Evolutionary conservation across 2,113 vertebrate genomes (phyloP), one percentile per base, ranked within the genome.

Genomic region (Calidris pugnax): DNA sequence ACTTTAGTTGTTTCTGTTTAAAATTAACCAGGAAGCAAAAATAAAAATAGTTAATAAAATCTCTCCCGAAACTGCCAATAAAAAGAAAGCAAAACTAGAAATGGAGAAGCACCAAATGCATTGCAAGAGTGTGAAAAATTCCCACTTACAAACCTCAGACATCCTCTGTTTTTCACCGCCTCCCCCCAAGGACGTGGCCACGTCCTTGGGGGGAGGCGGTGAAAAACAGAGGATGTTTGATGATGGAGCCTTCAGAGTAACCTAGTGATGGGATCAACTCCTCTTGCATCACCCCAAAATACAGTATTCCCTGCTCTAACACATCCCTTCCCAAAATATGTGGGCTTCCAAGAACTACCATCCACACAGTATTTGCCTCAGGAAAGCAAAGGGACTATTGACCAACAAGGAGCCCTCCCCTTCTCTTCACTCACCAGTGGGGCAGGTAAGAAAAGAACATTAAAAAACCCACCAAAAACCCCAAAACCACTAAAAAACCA

Each of bases 71-170:
- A 66, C 9, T 66, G 22, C 12, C 15, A 67, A 48, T 68, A 56
- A 57, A 80, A 35, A 76, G 30, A 75, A 92, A 86, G 13, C 8
- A 62, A 87, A 90, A 50, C 48, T 32, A 91, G 55, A 95, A 85
- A 73, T 14, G 12, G 14, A 86, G 45, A 85, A 73, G 35, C 12
- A 96, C 6, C 33, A 73, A 76, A 82, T 33, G 90, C 4, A 27
- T 64, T 48, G 59, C 20, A 71, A 55, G 32, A 74, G n/a, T 6
- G 32, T 2, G 2, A 88, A 84, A 41, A 41, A 81, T 55, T 71
- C 22, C 23, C 20, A 10, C 9, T 67, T 41, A 41, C 56, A 87
- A 68, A 16, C 51, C 27, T 53, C 51, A 28, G 51, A 27, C 51
- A 27, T 27, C 51, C 51, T 24, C 51, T 51, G 50, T 24, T 51